phyloP scores from a whole-genome alignment of 2,113 vertebrate species.

The Artemisiospiza belli region DNA sequence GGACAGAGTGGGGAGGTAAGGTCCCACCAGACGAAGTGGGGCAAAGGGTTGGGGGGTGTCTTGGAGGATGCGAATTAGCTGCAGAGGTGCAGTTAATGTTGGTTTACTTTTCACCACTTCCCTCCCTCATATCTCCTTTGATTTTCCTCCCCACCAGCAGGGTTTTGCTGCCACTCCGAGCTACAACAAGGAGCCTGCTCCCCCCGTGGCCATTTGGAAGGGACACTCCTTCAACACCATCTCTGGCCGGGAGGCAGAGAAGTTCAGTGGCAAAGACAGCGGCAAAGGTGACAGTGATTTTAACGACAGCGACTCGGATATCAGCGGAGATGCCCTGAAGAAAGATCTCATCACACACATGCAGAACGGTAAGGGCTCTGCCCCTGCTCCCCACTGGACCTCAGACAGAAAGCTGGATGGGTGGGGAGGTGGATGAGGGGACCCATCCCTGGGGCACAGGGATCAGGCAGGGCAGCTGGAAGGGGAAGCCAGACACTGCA shows the following conservation, averaged over 20 bases:
- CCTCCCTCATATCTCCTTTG: neutral
- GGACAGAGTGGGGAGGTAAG: constrained; percentile 87
- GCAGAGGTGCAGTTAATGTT: neutral
- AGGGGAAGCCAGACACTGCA: neutral
- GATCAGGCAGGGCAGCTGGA: neutral
- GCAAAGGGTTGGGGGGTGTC: accelerated
- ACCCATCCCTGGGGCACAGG: accelerated
- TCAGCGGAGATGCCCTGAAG: constrained; percentile 91
- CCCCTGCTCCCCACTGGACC: neutral
- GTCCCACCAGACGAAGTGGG: neutral
- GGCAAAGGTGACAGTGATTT: constrained; percentile 98
- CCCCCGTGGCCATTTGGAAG: constrained; percentile 92
- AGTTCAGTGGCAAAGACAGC: constrained; percentile 97
- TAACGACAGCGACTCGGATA: constrained; percentile 96
- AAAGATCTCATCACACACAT: constrained; percentile 89
- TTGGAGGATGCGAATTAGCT: neutral
- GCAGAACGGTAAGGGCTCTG: constrained; percentile 84
- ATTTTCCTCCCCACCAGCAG: constrained; percentile 62
- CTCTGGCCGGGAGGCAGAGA: constrained; percentile 88
- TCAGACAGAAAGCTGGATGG: neutral
- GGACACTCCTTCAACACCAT: constrained; percentile 94
- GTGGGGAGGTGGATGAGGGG: neutral
- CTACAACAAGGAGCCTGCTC: constrained; percentile 84
- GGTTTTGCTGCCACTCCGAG: constrained; percentile 83
- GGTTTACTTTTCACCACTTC: neutral